Evolutionary conservation across 2,113 vertebrate genomes (phyloP).

Genomic region (Pagrus major): DNA sequence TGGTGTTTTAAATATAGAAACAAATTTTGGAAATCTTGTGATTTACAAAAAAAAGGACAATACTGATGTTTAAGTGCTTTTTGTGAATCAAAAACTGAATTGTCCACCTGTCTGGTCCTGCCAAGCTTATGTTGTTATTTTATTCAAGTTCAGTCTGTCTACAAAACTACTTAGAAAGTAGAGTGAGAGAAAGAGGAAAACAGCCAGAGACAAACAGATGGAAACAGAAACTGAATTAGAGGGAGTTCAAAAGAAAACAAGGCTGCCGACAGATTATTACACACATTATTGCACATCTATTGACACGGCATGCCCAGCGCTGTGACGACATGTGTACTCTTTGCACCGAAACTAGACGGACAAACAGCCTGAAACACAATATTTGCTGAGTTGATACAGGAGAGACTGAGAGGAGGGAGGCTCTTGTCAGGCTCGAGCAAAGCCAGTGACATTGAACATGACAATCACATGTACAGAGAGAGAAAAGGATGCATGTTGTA

Average conservation of each 20-base stretch:
- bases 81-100: neutral
- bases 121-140: neutral
- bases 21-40: neutral
- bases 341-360: neutral
- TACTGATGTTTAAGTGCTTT: neutral
- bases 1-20: neutral
- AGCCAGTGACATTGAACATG: neutral
- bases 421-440: neutral
- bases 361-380: neutral
- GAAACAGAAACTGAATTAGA: slow-evolving; percentile 39
- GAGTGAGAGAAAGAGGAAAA: neutral
- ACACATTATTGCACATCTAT: neutral
- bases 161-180: neutral
- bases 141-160: neutral
- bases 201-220: neutral
- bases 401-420: neutral
- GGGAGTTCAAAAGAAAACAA: slow-evolving; percentile 13
- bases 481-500: neutral
- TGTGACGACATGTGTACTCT: neutral
- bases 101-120: neutral
- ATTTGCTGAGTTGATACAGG: slow-evolving; percentile 9
- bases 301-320: neutral
- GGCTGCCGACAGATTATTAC: slow-evolving; percentile 19
- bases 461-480: neutral
- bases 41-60: neutral